Evolutionary conservation across 2,797 vertebrate genomes (phyloP), one percentile per base, ranked within the genome.

Genomic region (Sebastes steindachneri): DNA sequence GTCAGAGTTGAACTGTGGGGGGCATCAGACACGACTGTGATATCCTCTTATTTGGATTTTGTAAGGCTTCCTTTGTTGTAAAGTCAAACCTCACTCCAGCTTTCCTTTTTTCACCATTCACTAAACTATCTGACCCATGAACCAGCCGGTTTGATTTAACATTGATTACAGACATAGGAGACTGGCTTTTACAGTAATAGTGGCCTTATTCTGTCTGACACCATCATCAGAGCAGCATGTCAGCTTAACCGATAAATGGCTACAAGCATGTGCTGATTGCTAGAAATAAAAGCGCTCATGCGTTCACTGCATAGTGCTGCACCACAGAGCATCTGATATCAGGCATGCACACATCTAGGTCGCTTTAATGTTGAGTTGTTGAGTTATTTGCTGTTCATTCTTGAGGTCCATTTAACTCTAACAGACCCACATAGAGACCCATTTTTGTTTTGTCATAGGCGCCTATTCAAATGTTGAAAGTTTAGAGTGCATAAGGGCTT

Each of bases 1-100:
- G 66, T 68, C 78, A 73, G 48, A 41, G 76, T 69, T 86, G 37
- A 55, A 31, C 28, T 67, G 37, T 58, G 19, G 70, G 41, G 67
- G 68, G 10, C 64, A 37, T 77, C 51, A 65, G 29, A 68, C 14
- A 59, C 11, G 29, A 63, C 59, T 57, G 12, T 2, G 1, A 70
- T 35, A 54, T 54, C 26, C 23, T 63, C 7, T 74, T 37, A 28
- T 70, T 73, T 48, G 9, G 23, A 65, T 55, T 55, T 68, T 51
- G 1, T 29, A 64, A 68, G 62, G 28, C n/a, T 71, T 21, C 65
- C 31, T 28, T 15, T 31, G 29, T 37, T 75, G 69, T 35, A 31
- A 79, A 75, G 54, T 75, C 28, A 57, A 28, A 71, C 29, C 19
- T 51, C 7, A 23, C 11, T 70, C 29, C 35, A 65, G 9, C 37